A percentile compares a stretch with the other conserved stretches of the same genome.
phyloP scores from a whole-genome alignment of 2,888 invertebrate genomes.

The Tachystola acroxantha region DNA sequence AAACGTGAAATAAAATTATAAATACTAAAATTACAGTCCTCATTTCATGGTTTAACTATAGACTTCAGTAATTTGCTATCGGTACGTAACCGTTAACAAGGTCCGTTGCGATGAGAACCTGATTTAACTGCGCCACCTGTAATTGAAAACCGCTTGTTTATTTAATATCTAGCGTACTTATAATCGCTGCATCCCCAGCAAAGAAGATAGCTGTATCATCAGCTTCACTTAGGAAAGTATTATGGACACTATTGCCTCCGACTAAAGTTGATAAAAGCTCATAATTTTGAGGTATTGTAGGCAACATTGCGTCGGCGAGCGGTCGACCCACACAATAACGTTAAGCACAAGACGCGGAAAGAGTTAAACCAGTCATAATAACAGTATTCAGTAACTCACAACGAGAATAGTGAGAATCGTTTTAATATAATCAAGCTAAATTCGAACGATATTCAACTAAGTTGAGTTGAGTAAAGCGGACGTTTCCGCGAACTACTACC shows the following conservation, averaged over 20 bases:
- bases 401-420: slow-evolving; percentile 26
- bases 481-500: slow-evolving; percentile 43
- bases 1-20: background rate
- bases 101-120: slow-evolving; percentile 27
- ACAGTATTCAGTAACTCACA: slow-evolving; percentile 27
- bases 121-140: slow-evolving; percentile 31
- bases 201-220: background rate
- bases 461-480: slow-evolving; percentile 27
- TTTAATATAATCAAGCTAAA: slow-evolving; percentile 41
- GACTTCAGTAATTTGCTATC: slow-evolving; percentile 19
- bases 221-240: background rate
- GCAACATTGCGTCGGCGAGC: slow-evolving; percentile 9
- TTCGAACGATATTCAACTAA: slow-evolving; percentile 30
- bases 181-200: slow-evolving; percentile 19
- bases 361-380: slow-evolving; percentile 24
- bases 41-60: slow-evolving; percentile 26
- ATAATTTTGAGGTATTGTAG: background rate
- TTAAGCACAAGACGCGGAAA: slow-evolving; percentile 15
- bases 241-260: background rate
- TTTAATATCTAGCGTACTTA: slow-evolving; percentile 30
- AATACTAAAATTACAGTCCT: background rate
- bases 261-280: slow-evolving; percentile 2
- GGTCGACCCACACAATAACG: slow-evolving; percentile 15
- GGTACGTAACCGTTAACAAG: slow-evolving; percentile 32
- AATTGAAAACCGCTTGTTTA: slow-evolving; percentile 39